Base-by-base conservation (phyloP, 2,888 invertebrate genomes). In the Ophion ventricosus region DNA sequence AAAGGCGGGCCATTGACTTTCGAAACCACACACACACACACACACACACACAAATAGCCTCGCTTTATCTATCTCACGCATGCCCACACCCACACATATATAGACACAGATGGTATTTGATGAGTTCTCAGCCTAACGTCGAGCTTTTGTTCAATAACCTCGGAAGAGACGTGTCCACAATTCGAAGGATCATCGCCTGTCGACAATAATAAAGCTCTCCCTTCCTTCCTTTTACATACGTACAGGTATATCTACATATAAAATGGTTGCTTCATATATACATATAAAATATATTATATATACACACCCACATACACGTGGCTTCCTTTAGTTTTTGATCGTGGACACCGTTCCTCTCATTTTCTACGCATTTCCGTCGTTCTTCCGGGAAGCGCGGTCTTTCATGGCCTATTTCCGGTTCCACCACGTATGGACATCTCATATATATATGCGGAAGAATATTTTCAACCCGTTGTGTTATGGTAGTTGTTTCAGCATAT, bases 131-230 rank as follows among this genome's bases (percentile, higher is more conserved):
- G 81, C 81, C 61, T 72, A 40, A 80, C 85, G 80, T 43, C 82
- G 82, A 70, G 49, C 43, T 59, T 64, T 49, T 72, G 77, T 77
- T 74, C 73, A 56, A 84, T 84, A 80, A 63, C 69, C 57, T n/a
- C 26, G 35, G 11, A 63, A 23, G 56, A 69, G 43, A 73, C 74
- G 75, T 77, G 72, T 43, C 17, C 26, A 29, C 57, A 49, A 81
- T 78, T 82, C 63, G 72, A 77, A 67, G 81, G 87, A 85, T 84
- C 83, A 85, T 86, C 83, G 72, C 72, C 69, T 66, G 73, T 70
- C 79, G 70, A 76, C 70, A 75, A 67, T 85, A 86, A 87, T 83
- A 79, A 82, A 73, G 70, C 66, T 57, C 79, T 57, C 61, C 20
- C 26, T 5, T 40, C 66, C 23, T 8, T 26, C 23, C n/a, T 74